A percentile compares a stretch with the other conserved stretches of the same genome.
Evolutionary conservation across 2,797 vertebrate genomes (phyloP).

Genomic region (Poliocrania exsul): DNA sequence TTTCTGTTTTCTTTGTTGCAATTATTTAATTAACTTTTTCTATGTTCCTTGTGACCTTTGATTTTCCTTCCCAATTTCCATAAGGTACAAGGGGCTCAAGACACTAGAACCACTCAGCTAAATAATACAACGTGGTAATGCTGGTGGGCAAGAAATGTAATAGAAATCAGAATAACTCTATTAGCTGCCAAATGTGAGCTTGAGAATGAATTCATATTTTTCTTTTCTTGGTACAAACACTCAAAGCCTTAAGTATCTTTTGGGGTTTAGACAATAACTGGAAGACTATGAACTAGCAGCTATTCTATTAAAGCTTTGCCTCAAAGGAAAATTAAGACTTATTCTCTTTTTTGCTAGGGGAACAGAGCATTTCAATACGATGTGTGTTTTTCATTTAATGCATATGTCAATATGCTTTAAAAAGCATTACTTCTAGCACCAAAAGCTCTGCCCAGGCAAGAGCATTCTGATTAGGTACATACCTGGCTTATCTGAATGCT

Average conservation of each 20-base stretch:
- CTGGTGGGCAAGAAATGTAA: not conserved
- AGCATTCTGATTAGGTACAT: not conserved
- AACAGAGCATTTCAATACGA: not conserved
- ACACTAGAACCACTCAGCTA: not conserved
- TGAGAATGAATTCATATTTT: not conserved
- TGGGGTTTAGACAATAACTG: conserved; percentile 44
- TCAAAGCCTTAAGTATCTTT: conserved; percentile 26
- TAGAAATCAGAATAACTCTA: conserved; percentile 15
- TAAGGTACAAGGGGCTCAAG: not conserved
- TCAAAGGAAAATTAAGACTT: conserved; percentile 50
- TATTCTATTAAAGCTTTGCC: conserved; percentile 26
- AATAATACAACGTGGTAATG: not conserved
- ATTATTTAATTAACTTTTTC: not conserved
- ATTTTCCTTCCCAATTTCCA: not conserved
- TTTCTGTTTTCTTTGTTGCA: not conserved
- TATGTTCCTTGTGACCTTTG: not conserved
- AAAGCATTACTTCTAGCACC: not conserved
- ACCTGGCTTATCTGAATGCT: not conserved
- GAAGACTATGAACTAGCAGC: not conserved
- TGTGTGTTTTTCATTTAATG: conserved; percentile 28
- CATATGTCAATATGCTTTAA: conserved; percentile 42
- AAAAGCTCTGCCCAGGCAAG: not conserved
- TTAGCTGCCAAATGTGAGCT: conserved; percentile 12
- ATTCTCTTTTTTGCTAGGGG: not conserved
- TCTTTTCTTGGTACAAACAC: conserved; percentile 19